phyloP scores from a whole-genome alignment of 1,140 invertebrate species.

The Helicorthomorpha holstii region DNA sequence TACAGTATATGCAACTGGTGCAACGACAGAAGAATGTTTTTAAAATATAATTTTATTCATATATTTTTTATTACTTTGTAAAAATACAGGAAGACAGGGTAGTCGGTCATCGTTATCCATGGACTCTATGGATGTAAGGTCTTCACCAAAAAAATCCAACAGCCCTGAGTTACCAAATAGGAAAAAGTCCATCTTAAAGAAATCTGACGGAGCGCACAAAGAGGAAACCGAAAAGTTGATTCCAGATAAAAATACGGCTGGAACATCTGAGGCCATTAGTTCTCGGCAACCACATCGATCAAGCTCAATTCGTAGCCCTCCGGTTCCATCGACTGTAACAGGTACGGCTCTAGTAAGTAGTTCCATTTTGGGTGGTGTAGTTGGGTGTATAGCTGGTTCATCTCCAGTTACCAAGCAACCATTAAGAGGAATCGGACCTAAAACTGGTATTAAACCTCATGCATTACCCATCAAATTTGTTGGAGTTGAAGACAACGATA shows the following conservation, averaged over 20 bases:
- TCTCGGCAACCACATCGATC: not conserved
- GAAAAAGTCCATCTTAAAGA: conserved; percentile 57
- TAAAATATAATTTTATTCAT: no score
- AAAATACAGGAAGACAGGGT: conserved; percentile 22
- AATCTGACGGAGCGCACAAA: conserved; percentile 40
- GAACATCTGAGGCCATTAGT: not conserved
- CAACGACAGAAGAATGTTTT: no score
- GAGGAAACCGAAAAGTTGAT: conserved; percentile 62
- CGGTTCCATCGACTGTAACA: not conserved
- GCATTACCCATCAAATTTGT: conserved; percentile 27
- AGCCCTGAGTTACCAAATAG: conserved; percentile 35
- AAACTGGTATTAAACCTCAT: conserved; percentile 17
- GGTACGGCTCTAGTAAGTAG: conserved; percentile 11
- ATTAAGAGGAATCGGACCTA: conserved; percentile 13
- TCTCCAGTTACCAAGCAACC: not conserved
- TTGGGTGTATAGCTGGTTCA: conserved; percentile 2
- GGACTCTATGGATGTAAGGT: conserved; percentile 33
- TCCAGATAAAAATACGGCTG: conserved; percentile 27
- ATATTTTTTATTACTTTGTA: no score
- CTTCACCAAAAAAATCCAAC: conserved; percentile 24
- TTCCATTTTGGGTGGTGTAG: conserved; percentile 10
- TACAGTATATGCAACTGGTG: no score
- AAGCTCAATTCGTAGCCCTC: not conserved
- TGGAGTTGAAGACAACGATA: conserved; percentile 20
- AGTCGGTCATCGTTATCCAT: conserved; percentile 50